phyloP scores from a whole-genome alignment of 2,797 vertebrate species.

The Dendrocincla tyrannina region DNA sequence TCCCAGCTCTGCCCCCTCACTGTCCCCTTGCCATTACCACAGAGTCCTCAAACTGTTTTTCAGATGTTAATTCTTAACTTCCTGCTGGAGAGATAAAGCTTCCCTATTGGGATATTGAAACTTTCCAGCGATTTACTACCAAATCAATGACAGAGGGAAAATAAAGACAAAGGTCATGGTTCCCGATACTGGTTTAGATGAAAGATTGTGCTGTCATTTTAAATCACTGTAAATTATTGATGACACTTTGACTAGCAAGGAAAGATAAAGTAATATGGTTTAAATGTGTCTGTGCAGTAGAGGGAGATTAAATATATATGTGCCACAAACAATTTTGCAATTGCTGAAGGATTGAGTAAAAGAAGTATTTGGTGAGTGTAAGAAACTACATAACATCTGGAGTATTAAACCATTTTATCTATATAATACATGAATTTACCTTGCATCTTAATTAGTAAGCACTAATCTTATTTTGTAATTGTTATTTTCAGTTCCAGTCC shows the following conservation, averaged over 20 bases:
- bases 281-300: background rate
- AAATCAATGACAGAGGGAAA: background rate
- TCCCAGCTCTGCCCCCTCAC: background rate
- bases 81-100: background rate
- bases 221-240: slow-evolving; percentile 8
- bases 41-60: background rate
- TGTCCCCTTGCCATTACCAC: background rate
- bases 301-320: background rate
- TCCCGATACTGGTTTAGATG: background rate
- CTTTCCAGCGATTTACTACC: background rate
- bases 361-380: background rate
- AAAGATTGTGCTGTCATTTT: background rate
- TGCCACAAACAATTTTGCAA: background rate
- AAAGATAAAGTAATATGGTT: background rate
- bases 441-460: background rate
- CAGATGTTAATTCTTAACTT: background rate
- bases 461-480: background rate
- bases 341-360: background rate
- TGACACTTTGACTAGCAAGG: background rate
- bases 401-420: background rate
- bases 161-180: background rate
- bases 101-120: background rate
- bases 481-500: background rate
- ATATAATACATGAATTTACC: background rate
- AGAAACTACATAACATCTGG: background rate